These are phyloP conservation scores for Polymixis lichenea DNA, from an alignment of 2,888 invertebrate species.

Conservation along the genomic window DNA sequence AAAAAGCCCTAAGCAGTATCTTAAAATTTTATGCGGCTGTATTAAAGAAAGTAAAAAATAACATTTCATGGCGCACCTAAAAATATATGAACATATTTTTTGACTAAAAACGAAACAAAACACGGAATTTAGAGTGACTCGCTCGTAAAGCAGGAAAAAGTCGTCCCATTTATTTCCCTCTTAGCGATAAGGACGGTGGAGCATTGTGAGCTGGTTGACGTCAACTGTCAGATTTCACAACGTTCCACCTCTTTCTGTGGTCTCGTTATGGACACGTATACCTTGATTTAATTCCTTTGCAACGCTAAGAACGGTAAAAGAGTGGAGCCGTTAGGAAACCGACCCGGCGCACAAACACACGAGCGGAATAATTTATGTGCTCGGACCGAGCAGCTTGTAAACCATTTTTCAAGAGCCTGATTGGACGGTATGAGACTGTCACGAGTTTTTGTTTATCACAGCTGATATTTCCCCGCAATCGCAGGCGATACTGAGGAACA, in stretches of 20 bases:
- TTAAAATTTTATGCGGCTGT: slow-evolving; percentile 63
- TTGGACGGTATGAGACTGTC: slow-evolving; percentile 38
- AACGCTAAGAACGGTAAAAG: slow-evolving; percentile 55
- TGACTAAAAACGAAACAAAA: slow-evolving; percentile 74
- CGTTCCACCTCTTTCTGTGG: slow-evolving; percentile 68
- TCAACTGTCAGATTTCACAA: slow-evolving; percentile 85
- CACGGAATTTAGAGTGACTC: slow-evolving; percentile 76
- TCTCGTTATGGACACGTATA: slow-evolving; percentile 64
- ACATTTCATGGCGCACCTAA: slow-evolving; percentile 61
- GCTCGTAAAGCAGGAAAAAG: slow-evolving; percentile 81
- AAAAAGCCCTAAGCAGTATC: slow-evolving; percentile 52
- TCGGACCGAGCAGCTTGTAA: slow-evolving; percentile 53
- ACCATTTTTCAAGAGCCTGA: slow-evolving; percentile 48
- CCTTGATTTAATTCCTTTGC: slow-evolving; percentile 77
- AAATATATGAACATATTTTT: slow-evolving; percentile 69
- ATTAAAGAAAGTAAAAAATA: slow-evolving; percentile 65
- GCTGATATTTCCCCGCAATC: slow-evolving; percentile 45
- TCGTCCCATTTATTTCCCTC: slow-evolving; percentile 85
- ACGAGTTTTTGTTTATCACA: slow-evolving; percentile 56
- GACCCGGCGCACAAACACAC: slow-evolving; percentile 62
- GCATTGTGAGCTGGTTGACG: slow-evolving; percentile 80
- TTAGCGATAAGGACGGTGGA: slow-evolving; percentile 82
- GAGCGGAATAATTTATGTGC: slow-evolving; percentile 68
- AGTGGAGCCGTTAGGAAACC: slow-evolving; percentile 48
- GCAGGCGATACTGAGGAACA: slow-evolving; percentile 45